Conservation (phyloP, 2,888 invertebrate species). For the Zhuqinia jingwanae region DNA sequence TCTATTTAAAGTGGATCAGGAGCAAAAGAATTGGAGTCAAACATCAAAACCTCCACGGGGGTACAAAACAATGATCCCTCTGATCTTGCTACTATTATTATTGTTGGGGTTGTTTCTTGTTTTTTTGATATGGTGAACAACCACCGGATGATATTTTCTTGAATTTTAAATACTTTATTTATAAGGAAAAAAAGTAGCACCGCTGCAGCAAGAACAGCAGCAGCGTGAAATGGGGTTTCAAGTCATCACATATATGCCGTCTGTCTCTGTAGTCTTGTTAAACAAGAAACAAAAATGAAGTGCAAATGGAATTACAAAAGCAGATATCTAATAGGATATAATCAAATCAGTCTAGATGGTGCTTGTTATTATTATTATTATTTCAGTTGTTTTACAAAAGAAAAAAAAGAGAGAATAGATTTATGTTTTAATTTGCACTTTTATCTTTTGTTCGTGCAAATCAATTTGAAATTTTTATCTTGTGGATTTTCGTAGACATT, state of each 20-base stretch:
- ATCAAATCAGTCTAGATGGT: too few relatives aligned
- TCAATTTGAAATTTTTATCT: too few relatives aligned
- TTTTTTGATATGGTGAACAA: not conserved
- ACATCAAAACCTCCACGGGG: slow-evolving; percentile 15
- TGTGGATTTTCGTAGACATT: too few relatives aligned
- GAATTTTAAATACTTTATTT: too few relatives aligned
- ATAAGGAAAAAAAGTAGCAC: not conserved
- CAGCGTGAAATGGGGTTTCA: not conserved
- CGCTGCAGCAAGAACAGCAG: too few relatives aligned
- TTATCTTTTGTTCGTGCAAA: not conserved
- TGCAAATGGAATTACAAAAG: slow-evolving; percentile 15
- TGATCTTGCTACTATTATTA: too few relatives aligned
- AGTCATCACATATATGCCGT: not conserved
- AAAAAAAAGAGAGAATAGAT: not conserved
- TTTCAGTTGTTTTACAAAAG: too few relatives aligned
- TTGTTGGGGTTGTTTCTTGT: too few relatives aligned
- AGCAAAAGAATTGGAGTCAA: slow-evolving; percentile 36
- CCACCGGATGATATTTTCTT: not conserved
- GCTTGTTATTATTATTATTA: too few relatives aligned
- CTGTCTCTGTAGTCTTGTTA: too few relatives aligned
- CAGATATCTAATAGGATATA: too few relatives aligned
- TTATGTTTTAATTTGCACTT: slow-evolving; percentile 20
- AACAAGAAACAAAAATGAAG: slow-evolving; percentile 17
- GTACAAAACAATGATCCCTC: slow-evolving; percentile 42
- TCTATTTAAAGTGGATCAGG: slow-evolving; percentile 19